phyloP scores from a whole-genome alignment of 2,797 vertebrate genomes.

The Rhynchonycteris naso region DNA sequence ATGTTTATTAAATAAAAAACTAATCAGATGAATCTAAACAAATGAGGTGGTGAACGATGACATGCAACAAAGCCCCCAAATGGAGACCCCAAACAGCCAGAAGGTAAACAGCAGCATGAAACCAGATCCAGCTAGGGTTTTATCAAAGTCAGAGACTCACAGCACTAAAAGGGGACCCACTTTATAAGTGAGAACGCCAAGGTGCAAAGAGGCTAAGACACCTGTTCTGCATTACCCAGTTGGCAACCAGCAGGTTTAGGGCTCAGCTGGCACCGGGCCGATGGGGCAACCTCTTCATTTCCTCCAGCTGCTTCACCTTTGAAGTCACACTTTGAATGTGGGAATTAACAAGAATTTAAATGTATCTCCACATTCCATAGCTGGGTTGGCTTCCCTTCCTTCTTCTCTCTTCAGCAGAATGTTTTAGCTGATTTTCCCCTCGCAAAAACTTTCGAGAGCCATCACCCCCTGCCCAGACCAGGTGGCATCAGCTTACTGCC shows the following conservation, averaged over 20 bases:
- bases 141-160: background rate
- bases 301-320: background rate
- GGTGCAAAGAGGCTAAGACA: background rate
- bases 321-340: background rate
- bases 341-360: background rate
- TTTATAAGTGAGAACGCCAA: background rate
- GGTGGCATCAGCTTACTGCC: background rate
- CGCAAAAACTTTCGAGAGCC: background rate
- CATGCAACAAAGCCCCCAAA: too few relatives aligned
- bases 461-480: background rate
- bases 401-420: background rate
- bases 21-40: background rate
- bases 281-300: background rate
- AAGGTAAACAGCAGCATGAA: background rate
- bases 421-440: background rate
- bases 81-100: background rate
- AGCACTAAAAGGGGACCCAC: background rate
- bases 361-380: background rate
- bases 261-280: too few relatives aligned
- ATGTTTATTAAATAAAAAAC: background rate
- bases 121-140: background rate
- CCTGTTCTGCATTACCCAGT: background rate
- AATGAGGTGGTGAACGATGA: background rate
- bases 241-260: background rate
- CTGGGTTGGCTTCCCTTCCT: background rate